Conservation (phyloP, 92 coral and sea anemone species). For the Virgularia gustaviana region DNA sequence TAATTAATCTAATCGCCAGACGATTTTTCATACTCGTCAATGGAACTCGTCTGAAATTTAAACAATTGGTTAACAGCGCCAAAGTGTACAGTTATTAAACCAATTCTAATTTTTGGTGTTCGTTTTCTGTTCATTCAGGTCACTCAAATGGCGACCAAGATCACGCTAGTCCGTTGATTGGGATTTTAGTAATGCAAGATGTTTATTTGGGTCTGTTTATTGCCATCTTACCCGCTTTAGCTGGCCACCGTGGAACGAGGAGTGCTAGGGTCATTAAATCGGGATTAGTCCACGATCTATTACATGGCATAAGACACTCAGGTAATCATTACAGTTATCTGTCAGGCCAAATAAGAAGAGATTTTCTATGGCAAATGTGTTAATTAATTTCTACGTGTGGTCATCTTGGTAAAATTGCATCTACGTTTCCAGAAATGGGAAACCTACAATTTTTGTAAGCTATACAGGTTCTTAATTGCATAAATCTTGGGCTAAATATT, state of each 20-base stretch:
- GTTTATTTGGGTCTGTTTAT: slow-evolving; percentile 85
- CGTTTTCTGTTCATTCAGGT: slow-evolving; percentile 46
- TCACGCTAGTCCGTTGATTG: slow-evolving; percentile 82
- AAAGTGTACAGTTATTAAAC: background rate
- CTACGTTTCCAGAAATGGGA: too few relatives aligned
- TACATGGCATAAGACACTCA: slow-evolving; percentile 45
- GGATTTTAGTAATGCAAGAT: slow-evolving; percentile 97
- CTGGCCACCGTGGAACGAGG: slow-evolving; percentile 67
- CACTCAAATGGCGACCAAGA: slow-evolving; percentile 94
- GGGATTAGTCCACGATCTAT: slow-evolving; percentile 43
- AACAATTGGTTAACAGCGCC: background rate
- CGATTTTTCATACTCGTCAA: too few relatives aligned
- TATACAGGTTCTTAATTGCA: too few relatives aligned
- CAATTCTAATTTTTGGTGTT: background rate
- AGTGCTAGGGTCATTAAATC: slow-evolving; percentile 42
- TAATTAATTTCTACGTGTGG: background rate
- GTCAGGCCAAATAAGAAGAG: background rate
- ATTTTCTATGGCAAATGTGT: background rate
- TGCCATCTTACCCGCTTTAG: slow-evolving; percentile 87
- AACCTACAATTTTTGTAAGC: too few relatives aligned
- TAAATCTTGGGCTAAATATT: too few relatives aligned
- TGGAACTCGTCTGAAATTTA: too few relatives aligned
- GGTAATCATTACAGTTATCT: slow-evolving; percentile 1
- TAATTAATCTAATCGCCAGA: too few relatives aligned
- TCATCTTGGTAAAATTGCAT: too few relatives aligned